These are phyloP conservation scores for Sitodiplosis mosellana DNA, from an alignment of 1,140 invertebrate genomes.

Conservation along the genomic window DNA sequence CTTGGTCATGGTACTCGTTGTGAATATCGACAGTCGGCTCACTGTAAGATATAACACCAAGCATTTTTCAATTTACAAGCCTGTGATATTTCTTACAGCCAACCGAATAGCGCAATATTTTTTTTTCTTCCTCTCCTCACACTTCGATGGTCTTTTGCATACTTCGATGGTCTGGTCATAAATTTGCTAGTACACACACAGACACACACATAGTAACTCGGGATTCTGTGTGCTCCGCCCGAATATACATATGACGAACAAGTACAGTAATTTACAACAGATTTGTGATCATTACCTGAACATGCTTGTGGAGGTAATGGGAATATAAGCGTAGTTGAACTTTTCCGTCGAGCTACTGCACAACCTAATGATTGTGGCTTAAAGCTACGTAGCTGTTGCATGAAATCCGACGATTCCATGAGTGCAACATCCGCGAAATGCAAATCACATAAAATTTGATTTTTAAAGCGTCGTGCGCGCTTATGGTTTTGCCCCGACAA, in stretches of 20 bases:
- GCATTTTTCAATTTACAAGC: conserved; percentile 13
- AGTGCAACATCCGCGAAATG: conserved; percentile 63
- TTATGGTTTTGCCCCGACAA: conserved; percentile 73
- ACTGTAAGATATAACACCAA: conserved; percentile 28
- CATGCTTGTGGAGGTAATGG: conserved; percentile 83
- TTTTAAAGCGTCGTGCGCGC: conserved; percentile 37
- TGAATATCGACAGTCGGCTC: conserved; percentile 6
- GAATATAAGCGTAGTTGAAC: conserved; percentile 84
- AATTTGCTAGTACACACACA: too few species aligned
- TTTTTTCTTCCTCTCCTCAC: background rate
- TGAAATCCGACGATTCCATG: conserved; percentile 90
- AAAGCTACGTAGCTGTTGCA: conserved; percentile 88
- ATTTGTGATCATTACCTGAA: conserved; percentile 63
- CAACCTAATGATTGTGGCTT: conserved; percentile 87
- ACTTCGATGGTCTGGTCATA: too few species aligned
- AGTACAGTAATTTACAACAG: background rate
- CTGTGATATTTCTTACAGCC: conserved; percentile 23
- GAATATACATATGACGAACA: too few species aligned
- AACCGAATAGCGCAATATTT: conserved; percentile 2
- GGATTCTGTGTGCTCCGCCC: too few species aligned
- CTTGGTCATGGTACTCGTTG: too few species aligned
- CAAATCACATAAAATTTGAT: conserved; percentile 26
- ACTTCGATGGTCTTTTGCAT: too few species aligned
- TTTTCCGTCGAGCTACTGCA: conserved; percentile 78
- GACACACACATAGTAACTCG: too few species aligned